Evolutionary conservation across 2,888 invertebrate species (phyloP).

Genomic region (Melanostoma scalare): DNA sequence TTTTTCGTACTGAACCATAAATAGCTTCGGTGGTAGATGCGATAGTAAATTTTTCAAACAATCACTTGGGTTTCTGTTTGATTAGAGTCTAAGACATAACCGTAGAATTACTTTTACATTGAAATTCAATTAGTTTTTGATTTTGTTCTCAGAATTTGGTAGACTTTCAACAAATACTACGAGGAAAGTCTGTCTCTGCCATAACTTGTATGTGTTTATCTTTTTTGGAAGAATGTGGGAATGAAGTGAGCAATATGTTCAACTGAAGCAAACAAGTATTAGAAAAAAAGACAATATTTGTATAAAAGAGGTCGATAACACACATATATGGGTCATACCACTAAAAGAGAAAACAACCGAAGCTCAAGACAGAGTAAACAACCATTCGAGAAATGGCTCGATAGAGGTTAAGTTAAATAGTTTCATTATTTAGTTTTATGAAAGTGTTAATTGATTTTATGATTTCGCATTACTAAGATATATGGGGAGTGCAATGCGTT

Average conservation of each 20-base stretch:
- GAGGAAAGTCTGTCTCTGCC: not conserved
- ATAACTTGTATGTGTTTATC: slow-evolving; percentile 38
- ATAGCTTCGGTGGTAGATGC: slow-evolving; percentile 36
- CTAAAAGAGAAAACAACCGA: no score
- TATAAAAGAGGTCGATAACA: slow-evolving; percentile 49
- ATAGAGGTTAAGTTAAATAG: no score
- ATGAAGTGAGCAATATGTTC: slow-evolving; percentile 12
- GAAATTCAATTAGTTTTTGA: slow-evolving; percentile 56
- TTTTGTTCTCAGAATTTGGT: slow-evolving; percentile 4
- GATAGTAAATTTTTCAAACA: slow-evolving; percentile 18
- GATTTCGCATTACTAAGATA: no score
- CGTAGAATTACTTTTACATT: slow-evolving; percentile 35
- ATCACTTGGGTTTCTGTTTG: slow-evolving; percentile 50
- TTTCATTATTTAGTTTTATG: no score
- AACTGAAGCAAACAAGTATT: slow-evolving; percentile 34
- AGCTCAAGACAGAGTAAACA: no score
- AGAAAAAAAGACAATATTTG: slow-evolving; percentile 32
- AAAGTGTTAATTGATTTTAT: no score
- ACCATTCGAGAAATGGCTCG: no score
- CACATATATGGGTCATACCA: slow-evolving; percentile 35
- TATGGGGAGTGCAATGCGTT: no score
- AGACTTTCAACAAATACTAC: not conserved
- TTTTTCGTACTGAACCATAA: slow-evolving; percentile 56
- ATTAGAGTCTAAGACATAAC: slow-evolving; percentile 27
- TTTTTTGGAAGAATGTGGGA: slow-evolving; percentile 22